phyloP scores from a whole-genome alignment of 2,113 vertebrate species.

The Cyphomyrus plagiostoma region DNA sequence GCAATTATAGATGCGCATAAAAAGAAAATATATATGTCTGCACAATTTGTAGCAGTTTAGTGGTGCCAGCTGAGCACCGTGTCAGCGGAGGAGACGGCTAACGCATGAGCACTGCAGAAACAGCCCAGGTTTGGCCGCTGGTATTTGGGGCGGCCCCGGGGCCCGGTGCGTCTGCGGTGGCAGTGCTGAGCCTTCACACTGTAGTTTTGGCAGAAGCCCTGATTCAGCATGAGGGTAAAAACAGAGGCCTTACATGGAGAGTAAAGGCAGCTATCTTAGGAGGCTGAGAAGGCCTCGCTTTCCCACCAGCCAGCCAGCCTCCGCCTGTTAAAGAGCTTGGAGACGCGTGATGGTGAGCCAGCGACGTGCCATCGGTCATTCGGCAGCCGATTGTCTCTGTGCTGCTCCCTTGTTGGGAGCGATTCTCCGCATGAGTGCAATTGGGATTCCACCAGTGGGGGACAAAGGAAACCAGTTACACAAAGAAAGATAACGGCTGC shows the following conservation, averaged over 20 bases:
- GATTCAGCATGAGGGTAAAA: slow-evolving; percentile 15
- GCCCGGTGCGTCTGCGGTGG: not conserved
- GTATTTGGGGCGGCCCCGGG: not conserved
- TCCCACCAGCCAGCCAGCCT: not conserved
- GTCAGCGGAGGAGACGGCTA: not conserved
- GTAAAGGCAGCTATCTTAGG: slow-evolving; percentile 5
- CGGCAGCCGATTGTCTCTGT: not conserved
- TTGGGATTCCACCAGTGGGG: no score
- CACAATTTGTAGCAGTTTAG: not conserved
- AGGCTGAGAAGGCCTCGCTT: not conserved
- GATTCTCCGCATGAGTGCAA: no score
- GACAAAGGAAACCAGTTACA: not conserved
- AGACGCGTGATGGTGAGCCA: not conserved
- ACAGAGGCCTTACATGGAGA: slow-evolving; percentile 7
- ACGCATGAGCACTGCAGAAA: not conserved
- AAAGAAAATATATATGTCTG: not conserved
- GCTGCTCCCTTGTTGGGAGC: not conserved
- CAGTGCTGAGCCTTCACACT: not conserved
- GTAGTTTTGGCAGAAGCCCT: slow-evolving; percentile 13
- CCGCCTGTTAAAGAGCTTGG: not conserved
- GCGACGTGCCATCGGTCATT: not conserved
- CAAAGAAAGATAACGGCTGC: not conserved
- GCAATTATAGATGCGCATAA: not conserved
- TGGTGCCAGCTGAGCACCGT: not conserved
- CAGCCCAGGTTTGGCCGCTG: not conserved